Evolutionary conservation across 2,113 vertebrate genomes (phyloP).

Genomic region (Gopherus flavomarginatus): DNA sequence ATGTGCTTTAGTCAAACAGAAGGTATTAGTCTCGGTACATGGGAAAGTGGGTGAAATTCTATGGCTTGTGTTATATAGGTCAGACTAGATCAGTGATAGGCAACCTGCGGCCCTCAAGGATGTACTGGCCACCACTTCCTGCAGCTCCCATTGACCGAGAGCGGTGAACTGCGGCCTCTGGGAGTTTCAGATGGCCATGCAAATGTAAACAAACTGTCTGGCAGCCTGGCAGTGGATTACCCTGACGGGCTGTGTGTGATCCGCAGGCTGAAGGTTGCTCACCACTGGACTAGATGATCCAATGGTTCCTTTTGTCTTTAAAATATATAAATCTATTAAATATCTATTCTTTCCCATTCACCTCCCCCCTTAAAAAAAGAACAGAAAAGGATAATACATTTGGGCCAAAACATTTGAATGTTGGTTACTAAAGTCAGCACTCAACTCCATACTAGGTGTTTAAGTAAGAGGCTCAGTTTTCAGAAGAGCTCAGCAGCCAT

Average conservation of each 20-base stretch:
- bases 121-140: no score
- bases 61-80: background rate
- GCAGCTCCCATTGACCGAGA: no score
- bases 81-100: background rate
- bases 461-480: accelerated
- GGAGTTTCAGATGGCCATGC: no score
- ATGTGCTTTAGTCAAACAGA: background rate
- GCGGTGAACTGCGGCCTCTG: no score
- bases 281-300: background rate
- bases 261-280: no score
- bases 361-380: background rate
- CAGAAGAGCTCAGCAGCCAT: background rate
- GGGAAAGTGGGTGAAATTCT: background rate
- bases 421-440: background rate
- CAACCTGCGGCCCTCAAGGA: no score
- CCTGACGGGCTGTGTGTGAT: no score
- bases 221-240: no score
- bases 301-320: background rate
- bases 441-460: background rate
- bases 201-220: no score
- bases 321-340: background rate
- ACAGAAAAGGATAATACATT: background rate
- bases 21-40: accelerated
- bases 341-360: background rate
- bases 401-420: background rate